Evolutionary conservation across 1,140 invertebrate species (phyloP), one percentile per base, ranked within the genome.

Genomic region (Propsilocerus akamusi): DNA sequence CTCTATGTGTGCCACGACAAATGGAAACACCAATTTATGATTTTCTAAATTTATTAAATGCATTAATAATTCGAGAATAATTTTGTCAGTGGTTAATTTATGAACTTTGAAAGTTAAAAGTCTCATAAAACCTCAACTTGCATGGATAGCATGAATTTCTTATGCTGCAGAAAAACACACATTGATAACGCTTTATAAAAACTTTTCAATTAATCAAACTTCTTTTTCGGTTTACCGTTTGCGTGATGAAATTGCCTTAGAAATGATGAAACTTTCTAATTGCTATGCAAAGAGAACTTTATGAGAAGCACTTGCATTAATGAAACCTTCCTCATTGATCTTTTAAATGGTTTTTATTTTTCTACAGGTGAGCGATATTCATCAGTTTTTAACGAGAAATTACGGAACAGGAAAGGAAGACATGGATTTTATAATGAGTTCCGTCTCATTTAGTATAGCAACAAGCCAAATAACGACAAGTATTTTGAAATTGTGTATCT

Each of bases 361-460:
- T 48, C 23, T 61, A 3, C 60, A 65, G 63, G 64, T 65, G 20
- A 65, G 63, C 51, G 63, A 65, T 49, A 64, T 65, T 53, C 63
- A 65, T 49, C 63, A 65, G 51, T 65, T 65, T 51, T 65, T 63
- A 41, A 65, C 63, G 6, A 56, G 59, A 50, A 61, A 63, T 51
- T 62, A 63, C 20, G 61, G 34, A 6, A 20, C 17, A 5, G 17
- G 17, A 20, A 14, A 41, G 2, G 34, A 41, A 20, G 22, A 41
- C 11, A 41, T 41, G 34, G 34, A 41, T 20, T 41, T 41, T 41
- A 41, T 41, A 14, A 41, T 41, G 22, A 41, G 22, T 41, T 41
- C 34, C 14, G 20, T 37, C 20, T 37, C 32, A 41, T n/a, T n/a
- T n/a, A n/a, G n/a, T n/a, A n/a, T n/a, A n/a, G n/a, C n/a, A n/a